Conservation (phyloP, 2,888 invertebrate genomes). For the Temnothorax ravouxi region DNA sequence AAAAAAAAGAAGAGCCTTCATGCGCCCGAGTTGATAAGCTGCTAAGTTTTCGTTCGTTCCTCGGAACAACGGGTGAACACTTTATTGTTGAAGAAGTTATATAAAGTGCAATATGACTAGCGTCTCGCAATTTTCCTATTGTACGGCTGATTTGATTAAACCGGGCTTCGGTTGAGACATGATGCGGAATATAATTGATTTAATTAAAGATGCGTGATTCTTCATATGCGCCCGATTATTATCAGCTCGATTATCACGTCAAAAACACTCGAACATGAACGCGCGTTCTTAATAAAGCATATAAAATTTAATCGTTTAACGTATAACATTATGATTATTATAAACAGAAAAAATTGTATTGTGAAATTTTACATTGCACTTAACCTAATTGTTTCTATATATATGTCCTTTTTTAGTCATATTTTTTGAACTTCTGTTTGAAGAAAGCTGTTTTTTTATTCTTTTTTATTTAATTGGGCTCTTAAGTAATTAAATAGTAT, state of each 20-base stretch:
- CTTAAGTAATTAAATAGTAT: slow-evolving; percentile 21
- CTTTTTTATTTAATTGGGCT: slow-evolving; percentile 22
- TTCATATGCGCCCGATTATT: slow-evolving; percentile 25
- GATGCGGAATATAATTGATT: slow-evolving; percentile 57
- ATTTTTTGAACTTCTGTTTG: background rate
- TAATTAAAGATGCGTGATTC: slow-evolving; percentile 63
- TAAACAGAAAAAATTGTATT: background rate
- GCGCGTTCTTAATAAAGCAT: slow-evolving; percentile 18
- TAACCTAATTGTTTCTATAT: background rate
- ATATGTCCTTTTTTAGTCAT: background rate
- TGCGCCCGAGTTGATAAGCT: slow-evolving; percentile 33
- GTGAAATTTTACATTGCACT: background rate
- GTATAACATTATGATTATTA: background rate
- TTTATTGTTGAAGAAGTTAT: slow-evolving; percentile 36
- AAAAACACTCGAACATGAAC: slow-evolving; percentile 13
- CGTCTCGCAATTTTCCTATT: slow-evolving; percentile 39
- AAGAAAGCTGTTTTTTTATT: background rate
- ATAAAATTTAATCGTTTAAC: slow-evolving; percentile 25
- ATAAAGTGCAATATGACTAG: slow-evolving; percentile 10
- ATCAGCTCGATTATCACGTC: slow-evolving; percentile 51
- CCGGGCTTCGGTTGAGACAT: slow-evolving; percentile 37
- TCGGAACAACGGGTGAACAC: slow-evolving; percentile 3
- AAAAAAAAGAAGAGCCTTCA: slow-evolving; percentile 17
- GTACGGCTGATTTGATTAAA: slow-evolving; percentile 59
- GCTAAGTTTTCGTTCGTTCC: slow-evolving; percentile 31